Evolutionary conservation across 2,797 vertebrate genomes (phyloP).

Genomic region (Myiothlypis coronata): DNA sequence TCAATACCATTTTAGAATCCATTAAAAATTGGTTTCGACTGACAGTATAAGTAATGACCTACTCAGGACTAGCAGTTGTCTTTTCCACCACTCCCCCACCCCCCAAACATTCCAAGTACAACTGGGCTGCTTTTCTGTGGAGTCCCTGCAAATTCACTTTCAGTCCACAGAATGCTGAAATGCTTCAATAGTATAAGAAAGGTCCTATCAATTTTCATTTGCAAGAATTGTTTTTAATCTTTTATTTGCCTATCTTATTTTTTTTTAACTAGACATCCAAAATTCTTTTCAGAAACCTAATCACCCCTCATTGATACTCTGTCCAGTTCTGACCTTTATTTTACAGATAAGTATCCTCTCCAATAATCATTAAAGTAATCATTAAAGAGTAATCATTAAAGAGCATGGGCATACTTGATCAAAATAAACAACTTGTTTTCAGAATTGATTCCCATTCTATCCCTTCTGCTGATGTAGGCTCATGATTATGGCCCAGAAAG

Average conservation of each 20-base stretch:
- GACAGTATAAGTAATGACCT: not conserved
- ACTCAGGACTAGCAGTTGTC: not conserved
- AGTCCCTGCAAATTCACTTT: not conserved
- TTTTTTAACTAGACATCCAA: not conserved
- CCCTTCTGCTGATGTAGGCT: not conserved
- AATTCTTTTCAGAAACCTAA: not conserved
- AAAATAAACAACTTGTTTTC: not conserved
- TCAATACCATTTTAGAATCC: not conserved
- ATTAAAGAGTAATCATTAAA: not conserved
- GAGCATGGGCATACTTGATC: not conserved
- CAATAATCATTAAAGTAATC: not conserved
- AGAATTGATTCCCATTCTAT: not conserved
- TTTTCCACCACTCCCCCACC: too few species aligned
- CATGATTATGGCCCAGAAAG: not conserved
- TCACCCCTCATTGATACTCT: not conserved
- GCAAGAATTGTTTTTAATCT: not conserved
- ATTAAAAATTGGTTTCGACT: not conserved
- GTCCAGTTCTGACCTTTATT: not conserved
- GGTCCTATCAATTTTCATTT: not conserved
- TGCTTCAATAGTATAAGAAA: not conserved
- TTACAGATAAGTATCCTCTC: not conserved
- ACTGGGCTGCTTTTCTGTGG: not conserved
- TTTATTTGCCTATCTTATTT: not conserved
- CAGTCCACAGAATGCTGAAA: not conserved
- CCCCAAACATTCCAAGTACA: not conserved